phyloP scores from a whole-genome alignment of 1,140 invertebrate genomes.

The Oryzaephilus surinamensis region DNA sequence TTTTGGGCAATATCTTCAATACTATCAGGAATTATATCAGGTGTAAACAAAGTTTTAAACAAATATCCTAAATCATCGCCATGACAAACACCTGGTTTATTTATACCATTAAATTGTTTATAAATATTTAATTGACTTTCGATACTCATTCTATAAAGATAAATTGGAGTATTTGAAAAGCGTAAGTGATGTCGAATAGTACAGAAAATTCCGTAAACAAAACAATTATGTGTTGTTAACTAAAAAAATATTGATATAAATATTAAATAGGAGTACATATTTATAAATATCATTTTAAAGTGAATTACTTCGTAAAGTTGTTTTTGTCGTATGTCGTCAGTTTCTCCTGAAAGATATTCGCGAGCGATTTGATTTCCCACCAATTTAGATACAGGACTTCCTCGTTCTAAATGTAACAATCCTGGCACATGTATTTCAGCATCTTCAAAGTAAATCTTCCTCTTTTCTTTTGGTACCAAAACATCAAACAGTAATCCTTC shows the following conservation, averaged over 20 bases:
- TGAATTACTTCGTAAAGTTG: neutral
- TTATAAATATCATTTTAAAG: constrained; percentile 1
- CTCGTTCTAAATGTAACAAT: constrained; percentile 8
- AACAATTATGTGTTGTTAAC: constrained; percentile 4
- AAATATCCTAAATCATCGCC: constrained; percentile 50
- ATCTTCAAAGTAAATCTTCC: constrained; percentile 29
- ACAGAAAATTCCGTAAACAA: constrained; percentile 3
- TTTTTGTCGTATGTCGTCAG: neutral
- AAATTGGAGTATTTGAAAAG: constrained; percentile 10
- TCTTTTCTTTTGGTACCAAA: constrained; percentile 8
- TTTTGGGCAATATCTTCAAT: constrained; percentile 22
- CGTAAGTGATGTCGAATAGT: constrained; percentile 7
- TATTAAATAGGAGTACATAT: constrained; percentile 1
- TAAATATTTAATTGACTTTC: constrained; percentile 12
- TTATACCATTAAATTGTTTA: constrained; percentile 1
- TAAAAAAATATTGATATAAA: constrained; percentile 7
- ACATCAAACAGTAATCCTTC: constrained; percentile 42
- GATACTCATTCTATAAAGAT: constrained; percentile 13
- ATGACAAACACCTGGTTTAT: constrained; percentile 41
- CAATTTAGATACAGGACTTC: constrained; percentile 10
- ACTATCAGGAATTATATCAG: constrained; percentile 17
- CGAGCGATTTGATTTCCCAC: too few relatives aligned
- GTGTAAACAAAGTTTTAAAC: constrained; percentile 39
- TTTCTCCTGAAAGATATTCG: neutral
- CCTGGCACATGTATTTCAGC: constrained; percentile 34